Percentiles rank a stretch among this genome's conserved stretches.
phyloP scores from a whole-genome alignment of 2,888 invertebrate species.

The Drosophila setosimentum region DNA sequence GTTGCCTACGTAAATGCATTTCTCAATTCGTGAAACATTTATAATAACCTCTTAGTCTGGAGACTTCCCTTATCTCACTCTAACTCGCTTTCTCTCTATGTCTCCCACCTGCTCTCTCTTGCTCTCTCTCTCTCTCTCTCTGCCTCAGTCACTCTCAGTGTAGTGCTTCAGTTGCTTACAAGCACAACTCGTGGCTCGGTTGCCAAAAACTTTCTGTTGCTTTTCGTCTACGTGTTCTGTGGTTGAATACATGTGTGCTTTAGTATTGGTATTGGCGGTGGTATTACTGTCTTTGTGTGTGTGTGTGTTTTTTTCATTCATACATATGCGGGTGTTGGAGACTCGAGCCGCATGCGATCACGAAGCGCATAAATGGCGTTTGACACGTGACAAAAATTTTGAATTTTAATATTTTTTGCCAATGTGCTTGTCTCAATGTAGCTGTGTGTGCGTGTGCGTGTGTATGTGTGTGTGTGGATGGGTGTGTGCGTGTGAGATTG shows the following conservation, averaged over 20 bases:
- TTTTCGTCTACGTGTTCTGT: constrained; percentile 9
- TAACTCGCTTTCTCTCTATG: background rate
- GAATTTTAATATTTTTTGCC: constrained; percentile 74
- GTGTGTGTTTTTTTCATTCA: background rate
- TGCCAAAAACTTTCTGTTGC: constrained; percentile 10
- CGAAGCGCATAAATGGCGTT: constrained; percentile 80
- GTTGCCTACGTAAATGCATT: constrained; percentile 3
- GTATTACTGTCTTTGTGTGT: constrained; percentile 1
- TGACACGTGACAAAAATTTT: constrained; percentile 79
- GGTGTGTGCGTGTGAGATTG: constrained; percentile 13
- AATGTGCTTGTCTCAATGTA: constrained; percentile 30
- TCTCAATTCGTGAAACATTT: constrained; percentile 12
- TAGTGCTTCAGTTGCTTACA: constrained; percentile 7
- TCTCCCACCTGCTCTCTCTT: background rate
- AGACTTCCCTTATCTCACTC: background rate
- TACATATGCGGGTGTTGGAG: constrained; percentile 9
- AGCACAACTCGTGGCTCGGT: constrained; percentile 2
- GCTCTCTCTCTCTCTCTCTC: background rate
- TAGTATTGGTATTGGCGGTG: constrained; percentile 38
- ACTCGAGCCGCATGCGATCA: constrained; percentile 68
- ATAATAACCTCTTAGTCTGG: constrained; percentile 3
- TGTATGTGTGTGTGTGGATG: background rate
- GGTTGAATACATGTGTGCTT: constrained; percentile 45
- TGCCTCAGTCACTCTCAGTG: background rate
- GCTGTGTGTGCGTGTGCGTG: background rate